Evolutionary conservation across 2,888 invertebrate species (phyloP), one percentile per base, ranked within the genome.

Genomic region (Baccha elongata): DNA sequence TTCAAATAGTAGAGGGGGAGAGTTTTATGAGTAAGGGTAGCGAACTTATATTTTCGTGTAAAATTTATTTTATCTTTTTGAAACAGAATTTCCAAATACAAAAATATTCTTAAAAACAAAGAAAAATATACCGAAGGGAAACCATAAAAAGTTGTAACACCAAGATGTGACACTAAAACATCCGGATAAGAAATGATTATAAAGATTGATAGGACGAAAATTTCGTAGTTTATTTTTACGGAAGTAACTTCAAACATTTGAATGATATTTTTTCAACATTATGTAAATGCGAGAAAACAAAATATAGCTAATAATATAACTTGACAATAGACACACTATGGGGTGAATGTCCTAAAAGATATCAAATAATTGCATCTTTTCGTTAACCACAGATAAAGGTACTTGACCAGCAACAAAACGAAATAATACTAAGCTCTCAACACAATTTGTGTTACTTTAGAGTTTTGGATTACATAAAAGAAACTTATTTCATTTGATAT

Each of bases 11-110:
- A 13, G 67, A 48, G 37, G 60, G 68, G 80, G 37, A 44, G 62
- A 73, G 40, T 55, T 68, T 46, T 62, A 62, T 50, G 50, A 65
- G 64, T 71, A 71, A 65, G 81, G 81, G 81, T 81, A 71, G 69
- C 37, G 69, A 81, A 69, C 75, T 67, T 64, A 53, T 32, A 55
- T 8, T 48, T 74, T 69, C 55, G n/a, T 74, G 68, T 73, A 50
- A 60, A 55, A 55, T 46, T 21, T 46, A 37, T 40, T 10, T 29
- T 53, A 46, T 67, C 37, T 48, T 79, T 65, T 37, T 52, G 52
- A 40, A 29, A 40, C n/a, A 11, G 4, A 50, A 3, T 29, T 67
- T 29, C 7, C n/a, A 42, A 42, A 42, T 58, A 42, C 7, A 26
- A 42, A 58, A 58, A 58, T 58, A 26, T 15, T 13, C 13, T 26